phyloP scores from a whole-genome alignment of 2,113 vertebrate species.

The Micronycteris hirsuta region DNA sequence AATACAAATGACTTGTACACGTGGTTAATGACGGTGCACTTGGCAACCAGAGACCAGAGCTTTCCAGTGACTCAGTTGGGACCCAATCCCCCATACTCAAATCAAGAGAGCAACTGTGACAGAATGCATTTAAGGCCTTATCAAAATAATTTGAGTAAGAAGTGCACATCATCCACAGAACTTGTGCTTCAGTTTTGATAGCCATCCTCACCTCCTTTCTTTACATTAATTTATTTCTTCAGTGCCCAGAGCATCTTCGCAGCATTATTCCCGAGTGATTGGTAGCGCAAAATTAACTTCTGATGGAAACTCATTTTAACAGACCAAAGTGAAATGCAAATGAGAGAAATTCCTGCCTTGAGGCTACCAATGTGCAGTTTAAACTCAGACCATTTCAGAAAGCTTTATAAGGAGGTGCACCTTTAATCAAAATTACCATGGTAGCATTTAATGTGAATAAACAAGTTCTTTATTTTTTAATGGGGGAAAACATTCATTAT shows the following conservation, averaged over 20 bases:
- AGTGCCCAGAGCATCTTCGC: background rate
- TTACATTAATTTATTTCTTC: background rate
- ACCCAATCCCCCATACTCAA: background rate
- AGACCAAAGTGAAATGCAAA: background rate
- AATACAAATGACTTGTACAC: background rate
- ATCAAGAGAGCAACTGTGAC: background rate
- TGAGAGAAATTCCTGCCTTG: background rate
- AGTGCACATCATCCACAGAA: background rate
- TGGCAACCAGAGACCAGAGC: background rate
- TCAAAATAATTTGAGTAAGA: background rate
- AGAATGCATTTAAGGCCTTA: background rate
- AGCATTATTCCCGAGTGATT: background rate
- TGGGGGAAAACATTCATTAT: background rate
- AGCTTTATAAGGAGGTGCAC: background rate
- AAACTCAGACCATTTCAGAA: background rate
- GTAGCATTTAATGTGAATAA: background rate
- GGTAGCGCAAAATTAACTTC: background rate
- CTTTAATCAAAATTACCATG: background rate
- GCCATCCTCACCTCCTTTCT: background rate
- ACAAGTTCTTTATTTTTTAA: constrained; percentile 6
- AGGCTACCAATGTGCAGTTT: background rate
- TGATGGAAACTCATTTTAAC: background rate
- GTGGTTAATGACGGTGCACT: background rate
- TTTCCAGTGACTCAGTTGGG: background rate
- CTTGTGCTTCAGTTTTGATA: background rate